These are phyloP conservation scores for Arizona elegans DNA, from an alignment of 2,113 vertebrate species.

Conservation along the genomic window DNA sequence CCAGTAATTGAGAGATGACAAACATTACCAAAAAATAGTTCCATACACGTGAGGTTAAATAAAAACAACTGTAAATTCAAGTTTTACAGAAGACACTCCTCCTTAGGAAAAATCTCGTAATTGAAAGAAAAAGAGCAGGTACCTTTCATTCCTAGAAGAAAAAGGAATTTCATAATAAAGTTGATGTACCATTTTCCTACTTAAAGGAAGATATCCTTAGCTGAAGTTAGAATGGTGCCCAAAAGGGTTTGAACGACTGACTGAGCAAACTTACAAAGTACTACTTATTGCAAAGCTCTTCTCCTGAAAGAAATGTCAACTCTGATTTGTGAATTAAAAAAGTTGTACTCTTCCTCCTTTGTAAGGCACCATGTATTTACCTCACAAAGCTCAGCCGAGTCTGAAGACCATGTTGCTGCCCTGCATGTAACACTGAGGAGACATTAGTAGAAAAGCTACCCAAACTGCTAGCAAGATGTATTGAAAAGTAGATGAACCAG, in stretches of 20 bases:
- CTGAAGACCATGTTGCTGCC: background rate
- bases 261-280: background rate
- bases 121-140: background rate
- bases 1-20: background rate
- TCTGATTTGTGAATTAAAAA: background rate
- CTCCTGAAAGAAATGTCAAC: background rate
- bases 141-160: background rate
- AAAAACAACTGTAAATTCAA: background rate
- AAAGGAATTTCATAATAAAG: background rate
- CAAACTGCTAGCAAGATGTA: background rate
- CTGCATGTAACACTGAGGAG: background rate
- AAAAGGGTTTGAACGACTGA: background rate
- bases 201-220: background rate
- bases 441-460: background rate
- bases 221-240: background rate
- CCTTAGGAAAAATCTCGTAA: background rate
- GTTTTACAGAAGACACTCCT: background rate
- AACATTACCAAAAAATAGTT: background rate
- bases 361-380: background rate
- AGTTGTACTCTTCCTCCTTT: background rate
- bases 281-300: background rate
- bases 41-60: background rate
- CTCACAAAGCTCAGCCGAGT: background rate
- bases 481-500: background rate
- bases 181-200: background rate